Conservation (phyloP, 2,797 vertebrate species). For the Peromyscus nudipes region DNA sequence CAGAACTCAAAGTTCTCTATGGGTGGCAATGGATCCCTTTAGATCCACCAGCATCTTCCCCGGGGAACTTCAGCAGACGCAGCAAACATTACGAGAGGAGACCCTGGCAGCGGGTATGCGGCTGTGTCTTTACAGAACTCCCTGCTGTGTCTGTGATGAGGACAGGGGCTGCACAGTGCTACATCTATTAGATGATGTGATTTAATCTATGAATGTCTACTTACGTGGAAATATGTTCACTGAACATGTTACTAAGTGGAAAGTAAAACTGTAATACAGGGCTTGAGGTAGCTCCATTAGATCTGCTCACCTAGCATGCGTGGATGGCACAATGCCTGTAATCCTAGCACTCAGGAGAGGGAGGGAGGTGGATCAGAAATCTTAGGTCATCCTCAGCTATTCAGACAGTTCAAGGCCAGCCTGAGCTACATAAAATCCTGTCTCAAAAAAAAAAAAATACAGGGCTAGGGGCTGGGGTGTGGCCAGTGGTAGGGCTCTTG, state of each 20-base stretch:
- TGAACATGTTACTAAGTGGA: not conserved
- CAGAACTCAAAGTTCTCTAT: not conserved
- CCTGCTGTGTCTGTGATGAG: fast-evolving
- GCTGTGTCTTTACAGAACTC: not conserved
- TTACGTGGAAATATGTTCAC: not conserved
- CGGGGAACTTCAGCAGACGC: not conserved
- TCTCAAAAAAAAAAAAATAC: not conserved
- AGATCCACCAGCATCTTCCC: not conserved
- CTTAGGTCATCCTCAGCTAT: no score
- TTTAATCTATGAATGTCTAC: not conserved
- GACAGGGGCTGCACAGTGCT: not conserved
- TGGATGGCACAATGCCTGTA: not conserved
- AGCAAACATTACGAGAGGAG: not conserved
- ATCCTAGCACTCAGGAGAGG: not conserved
- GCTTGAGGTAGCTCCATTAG: no score
- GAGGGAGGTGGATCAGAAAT: not conserved
- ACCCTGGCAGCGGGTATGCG: fast-evolving
- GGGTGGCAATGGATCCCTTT: not conserved
- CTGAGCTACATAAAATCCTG: not conserved
- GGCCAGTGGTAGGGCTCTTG: not conserved
- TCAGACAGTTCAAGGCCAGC: not conserved
- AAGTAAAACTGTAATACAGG: not conserved
- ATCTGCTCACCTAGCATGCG: no score
- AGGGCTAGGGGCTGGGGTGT: not conserved
- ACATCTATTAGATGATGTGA: not conserved